Percentiles rank a stretch among this genome's conserved stretches.
These are phyloP conservation scores for Chrysina gloriosa DNA, from an alignment of 2,888 invertebrate species.

Conservation along the genomic window DNA sequence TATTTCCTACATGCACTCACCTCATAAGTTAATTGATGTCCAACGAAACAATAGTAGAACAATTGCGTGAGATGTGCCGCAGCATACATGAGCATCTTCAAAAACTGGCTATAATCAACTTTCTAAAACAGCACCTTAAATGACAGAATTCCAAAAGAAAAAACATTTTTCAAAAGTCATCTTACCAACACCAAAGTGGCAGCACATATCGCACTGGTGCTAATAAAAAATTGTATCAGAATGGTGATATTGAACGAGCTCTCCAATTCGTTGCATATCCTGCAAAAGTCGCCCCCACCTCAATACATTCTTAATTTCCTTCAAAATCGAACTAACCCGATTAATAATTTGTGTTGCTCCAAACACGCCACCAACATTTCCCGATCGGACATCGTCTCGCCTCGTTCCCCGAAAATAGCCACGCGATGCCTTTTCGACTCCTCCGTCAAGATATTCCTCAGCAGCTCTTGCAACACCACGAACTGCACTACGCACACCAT, in stretches of 20 bases:
- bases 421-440: conserved; percentile 15
- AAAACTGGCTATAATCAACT: conserved; percentile 35
- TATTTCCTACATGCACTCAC: conserved; percentile 25
- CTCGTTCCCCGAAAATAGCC: conserved; percentile 26
- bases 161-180: neutral
- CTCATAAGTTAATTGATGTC: conserved; percentile 34
- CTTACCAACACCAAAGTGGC: conserved; percentile 44
- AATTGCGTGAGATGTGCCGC: conserved; percentile 34
- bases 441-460: conserved; percentile 35
- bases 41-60: conserved; percentile 39
- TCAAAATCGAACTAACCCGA: conserved; percentile 40
- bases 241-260: conserved; percentile 44
- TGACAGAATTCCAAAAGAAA: neutral
- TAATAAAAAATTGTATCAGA: conserved; percentile 46
- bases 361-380: conserved; percentile 44
- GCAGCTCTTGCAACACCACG: conserved; percentile 45
- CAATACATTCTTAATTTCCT: neutral
- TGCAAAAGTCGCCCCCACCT: conserved; percentile 8
- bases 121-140: conserved; percentile 26
- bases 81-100: conserved; percentile 38
- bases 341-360: conserved; percentile 47
- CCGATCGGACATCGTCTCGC: conserved; percentile 16
- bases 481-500: conserved; percentile 37
- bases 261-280: conserved; percentile 47
- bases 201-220: conserved; percentile 47